These are phyloP conservation scores for Butorides virescens DNA, from an alignment of 2,113 vertebrate genomes.

Conservation along the genomic window DNA sequence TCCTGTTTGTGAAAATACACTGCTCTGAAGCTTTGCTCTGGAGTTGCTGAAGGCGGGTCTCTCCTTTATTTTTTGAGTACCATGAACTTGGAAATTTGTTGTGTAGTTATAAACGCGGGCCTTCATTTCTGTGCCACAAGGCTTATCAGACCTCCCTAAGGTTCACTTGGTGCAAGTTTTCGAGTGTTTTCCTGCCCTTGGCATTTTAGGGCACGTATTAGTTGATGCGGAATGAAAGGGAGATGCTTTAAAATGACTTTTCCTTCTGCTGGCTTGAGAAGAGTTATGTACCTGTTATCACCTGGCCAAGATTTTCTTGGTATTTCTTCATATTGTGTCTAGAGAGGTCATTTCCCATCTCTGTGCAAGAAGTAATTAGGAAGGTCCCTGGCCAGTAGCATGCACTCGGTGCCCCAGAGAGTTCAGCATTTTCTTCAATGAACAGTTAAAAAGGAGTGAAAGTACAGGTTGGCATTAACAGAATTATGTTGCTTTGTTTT, in stretches of 20 bases:
- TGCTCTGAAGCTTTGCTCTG: neutral
- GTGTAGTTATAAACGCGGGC: neutral
- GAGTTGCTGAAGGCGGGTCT: neutral
- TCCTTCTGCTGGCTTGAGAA: neutral
- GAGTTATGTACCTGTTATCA: neutral
- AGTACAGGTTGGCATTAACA: conserved; percentile 22
- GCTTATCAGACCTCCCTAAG: neutral
- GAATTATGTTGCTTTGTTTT: conserved; percentile 39
- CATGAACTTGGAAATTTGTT: neutral
- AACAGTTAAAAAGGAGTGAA: conserved; percentile 16
- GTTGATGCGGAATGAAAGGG: neutral
- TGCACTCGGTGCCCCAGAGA: neutral
- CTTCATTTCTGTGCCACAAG: neutral
- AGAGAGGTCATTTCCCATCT: neutral
- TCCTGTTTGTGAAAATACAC: neutral
- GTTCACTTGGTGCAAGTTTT: neutral
- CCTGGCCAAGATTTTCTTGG: neutral
- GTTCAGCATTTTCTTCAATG: conserved; percentile 44
- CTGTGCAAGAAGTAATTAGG: neutral
- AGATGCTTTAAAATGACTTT: neutral
- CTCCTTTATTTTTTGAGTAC: neutral
- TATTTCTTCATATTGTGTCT: neutral
- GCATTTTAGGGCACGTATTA: neutral
- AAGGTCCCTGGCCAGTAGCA: neutral
- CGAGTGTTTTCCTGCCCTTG: neutral